phyloP scores from a whole-genome alignment of 92 coral and sea anemone species.

The Paramuricea clavata region DNA sequence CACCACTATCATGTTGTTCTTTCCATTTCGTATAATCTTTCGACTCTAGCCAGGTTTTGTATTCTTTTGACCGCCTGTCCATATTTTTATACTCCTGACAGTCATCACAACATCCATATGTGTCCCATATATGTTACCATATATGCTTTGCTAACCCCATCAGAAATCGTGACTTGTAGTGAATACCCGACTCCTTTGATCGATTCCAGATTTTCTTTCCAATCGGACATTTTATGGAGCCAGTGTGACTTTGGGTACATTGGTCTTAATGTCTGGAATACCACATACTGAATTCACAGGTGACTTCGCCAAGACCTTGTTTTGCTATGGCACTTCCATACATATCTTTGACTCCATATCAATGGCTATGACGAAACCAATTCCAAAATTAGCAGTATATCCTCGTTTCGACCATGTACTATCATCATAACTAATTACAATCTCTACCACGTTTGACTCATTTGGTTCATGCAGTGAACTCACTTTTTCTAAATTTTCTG shows the following conservation, averaged over 20 bases:
- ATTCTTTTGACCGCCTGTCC: slow-evolving; percentile 38
- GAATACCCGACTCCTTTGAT: slow-evolving; percentile 3
- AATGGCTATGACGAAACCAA: slow-evolving; percentile 44
- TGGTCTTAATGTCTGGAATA: no score
- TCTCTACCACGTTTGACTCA: slow-evolving; percentile 32
- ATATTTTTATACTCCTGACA: no score
- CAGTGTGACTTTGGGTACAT: slow-evolving; percentile 53
- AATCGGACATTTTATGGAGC: slow-evolving; percentile 45
- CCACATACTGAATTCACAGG: slow-evolving; percentile 35
- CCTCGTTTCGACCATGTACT: slow-evolving; percentile 63
- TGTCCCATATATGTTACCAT: slow-evolving; percentile 46
- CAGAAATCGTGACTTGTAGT: slow-evolving; percentile 60
- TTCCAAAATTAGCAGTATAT: slow-evolving; percentile 46
- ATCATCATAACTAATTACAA: slow-evolving; percentile 55
- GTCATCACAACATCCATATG: slow-evolving; percentile 54
- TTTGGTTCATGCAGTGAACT: slow-evolving; percentile 3
- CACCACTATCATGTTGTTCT: no score
- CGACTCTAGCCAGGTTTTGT: slow-evolving; percentile 54
- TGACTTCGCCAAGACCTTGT: slow-evolving; percentile 14
- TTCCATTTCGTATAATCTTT: slow-evolving; percentile 42
- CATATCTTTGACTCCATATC: slow-evolving; percentile 48
- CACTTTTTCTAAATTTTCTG: neutral
- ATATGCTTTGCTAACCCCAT: slow-evolving; percentile 56
- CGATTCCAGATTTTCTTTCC: slow-evolving; percentile 51
- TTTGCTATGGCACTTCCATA: slow-evolving; percentile 4